A percentile compares a stretch with the other conserved stretches of the same genome.
Evolutionary conservation across 2,888 invertebrate genomes (phyloP).

Genomic region (Drosophila falleni): DNA sequence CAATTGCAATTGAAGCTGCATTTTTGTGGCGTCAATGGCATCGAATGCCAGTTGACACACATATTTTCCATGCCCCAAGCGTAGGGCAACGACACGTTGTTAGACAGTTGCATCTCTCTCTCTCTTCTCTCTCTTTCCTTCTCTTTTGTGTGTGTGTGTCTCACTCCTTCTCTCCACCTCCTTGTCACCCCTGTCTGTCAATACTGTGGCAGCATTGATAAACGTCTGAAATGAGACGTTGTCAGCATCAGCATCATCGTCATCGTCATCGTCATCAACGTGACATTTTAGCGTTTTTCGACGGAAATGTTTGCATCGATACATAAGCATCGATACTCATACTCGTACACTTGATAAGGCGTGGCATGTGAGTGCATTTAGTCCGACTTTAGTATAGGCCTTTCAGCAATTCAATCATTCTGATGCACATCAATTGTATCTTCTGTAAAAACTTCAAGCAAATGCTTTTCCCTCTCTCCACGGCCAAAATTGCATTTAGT

Average conservation of each 20-base stretch:
- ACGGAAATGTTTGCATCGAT: slow-evolving; percentile 80
- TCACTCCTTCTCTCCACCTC: not conserved
- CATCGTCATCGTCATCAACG: slow-evolving; percentile 51
- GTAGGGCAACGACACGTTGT: slow-evolving; percentile 52
- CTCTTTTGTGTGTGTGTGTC: too few relatives aligned
- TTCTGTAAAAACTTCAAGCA: slow-evolving; percentile 10
- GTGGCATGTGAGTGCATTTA: slow-evolving; percentile 13
- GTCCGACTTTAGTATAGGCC: slow-evolving; percentile 4
- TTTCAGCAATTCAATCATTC: slow-evolving; percentile 55
- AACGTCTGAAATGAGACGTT: slow-evolving; percentile 49
- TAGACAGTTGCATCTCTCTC: slow-evolving; percentile 18
- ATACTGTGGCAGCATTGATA: slow-evolving; percentile 40
- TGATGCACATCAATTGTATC: slow-evolving; percentile 52
- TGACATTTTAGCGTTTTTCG: slow-evolving; percentile 79
- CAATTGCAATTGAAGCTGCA: slow-evolving; percentile 51
- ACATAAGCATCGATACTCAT: slow-evolving; percentile 49
- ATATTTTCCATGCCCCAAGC: slow-evolving; percentile 53
- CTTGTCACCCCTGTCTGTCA: not conserved
- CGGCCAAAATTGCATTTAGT: slow-evolving; percentile 43
- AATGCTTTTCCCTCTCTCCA: slow-evolving; percentile 1
- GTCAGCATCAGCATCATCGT: slow-evolving; percentile 31
- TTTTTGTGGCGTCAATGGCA: slow-evolving; percentile 65
- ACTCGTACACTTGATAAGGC: not conserved
- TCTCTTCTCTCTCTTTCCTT: not conserved
- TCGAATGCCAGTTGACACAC: slow-evolving; percentile 78